phyloP scores from a whole-genome alignment of 1,140 invertebrate species.

The Lanistes nyassanus region DNA sequence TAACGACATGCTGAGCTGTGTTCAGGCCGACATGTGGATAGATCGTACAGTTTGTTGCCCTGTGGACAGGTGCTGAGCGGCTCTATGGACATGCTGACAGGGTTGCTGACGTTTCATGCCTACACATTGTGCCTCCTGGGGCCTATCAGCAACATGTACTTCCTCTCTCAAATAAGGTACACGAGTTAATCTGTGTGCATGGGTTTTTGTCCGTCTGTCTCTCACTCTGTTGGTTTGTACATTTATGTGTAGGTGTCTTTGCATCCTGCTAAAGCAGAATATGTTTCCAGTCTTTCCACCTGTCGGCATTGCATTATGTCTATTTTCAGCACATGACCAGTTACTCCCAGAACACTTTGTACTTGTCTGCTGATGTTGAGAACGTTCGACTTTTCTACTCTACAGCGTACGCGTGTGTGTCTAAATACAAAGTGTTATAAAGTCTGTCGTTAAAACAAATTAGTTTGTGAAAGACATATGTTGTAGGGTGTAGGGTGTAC shows the following conservation, averaged over 20 bases:
- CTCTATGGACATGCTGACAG: background rate
- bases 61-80: conserved; percentile 23
- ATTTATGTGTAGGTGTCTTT: background rate
- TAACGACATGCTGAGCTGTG: no score
- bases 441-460: background rate
- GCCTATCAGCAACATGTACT: conserved; percentile 37
- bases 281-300: no score
- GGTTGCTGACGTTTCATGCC: conserved; percentile 40
- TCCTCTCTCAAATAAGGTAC: conserved; percentile 37
- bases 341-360: no score
- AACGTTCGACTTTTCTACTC: no score
- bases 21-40: no score
- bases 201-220: conserved; percentile 2
- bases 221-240: background rate
- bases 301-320: no score
- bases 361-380: no score
- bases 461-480: background rate
- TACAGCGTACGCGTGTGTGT: no score
- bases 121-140: conserved; percentile 37
- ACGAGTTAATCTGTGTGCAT: no score
- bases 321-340: no score
- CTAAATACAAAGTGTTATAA: background rate
- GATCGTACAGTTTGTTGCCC: no score
- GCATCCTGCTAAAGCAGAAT: background rate
- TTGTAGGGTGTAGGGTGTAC: background rate